These are phyloP conservation scores for Eublepharis macularius DNA, from an alignment of 2,113 vertebrate genomes.

Conservation along the genomic window DNA sequence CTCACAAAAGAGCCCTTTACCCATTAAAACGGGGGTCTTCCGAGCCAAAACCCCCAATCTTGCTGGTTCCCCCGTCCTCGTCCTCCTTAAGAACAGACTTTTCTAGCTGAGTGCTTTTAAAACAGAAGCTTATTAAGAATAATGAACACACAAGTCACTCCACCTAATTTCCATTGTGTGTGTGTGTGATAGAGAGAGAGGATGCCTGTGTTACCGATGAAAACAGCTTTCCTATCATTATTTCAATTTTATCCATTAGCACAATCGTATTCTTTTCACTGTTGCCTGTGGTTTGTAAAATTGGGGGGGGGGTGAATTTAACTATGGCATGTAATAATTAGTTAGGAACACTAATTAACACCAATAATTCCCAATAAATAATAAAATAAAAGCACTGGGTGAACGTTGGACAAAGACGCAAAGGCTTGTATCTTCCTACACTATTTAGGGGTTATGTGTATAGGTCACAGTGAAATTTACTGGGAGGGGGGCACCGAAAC, in stretches of 20 bases:
- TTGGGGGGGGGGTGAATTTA: not conserved
- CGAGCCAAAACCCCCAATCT: slow-evolving; percentile 7
- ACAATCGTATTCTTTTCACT: not conserved
- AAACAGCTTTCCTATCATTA: slow-evolving; percentile 11
- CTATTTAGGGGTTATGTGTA: too few relatives aligned
- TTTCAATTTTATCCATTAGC: not conserved
- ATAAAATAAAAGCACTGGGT: slow-evolving; percentile 15
- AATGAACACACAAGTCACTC: not conserved
- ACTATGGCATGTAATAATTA: slow-evolving; percentile 15
- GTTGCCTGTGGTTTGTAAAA: slow-evolving; percentile 10
- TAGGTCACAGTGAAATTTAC: not conserved
- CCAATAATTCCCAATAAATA: slow-evolving; percentile 27
- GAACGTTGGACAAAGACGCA: not conserved
- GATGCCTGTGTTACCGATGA: not conserved
- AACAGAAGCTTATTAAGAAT: not conserved
- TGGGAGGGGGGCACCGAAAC: not conserved
- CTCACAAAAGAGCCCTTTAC: slow-evolving; percentile 22
- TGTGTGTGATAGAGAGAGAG: not conserved
- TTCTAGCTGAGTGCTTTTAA: slow-evolving; percentile 14
- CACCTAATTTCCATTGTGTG: not conserved
- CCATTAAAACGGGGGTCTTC: not conserved
- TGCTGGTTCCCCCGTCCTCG: not conserved
- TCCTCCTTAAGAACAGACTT: not conserved
- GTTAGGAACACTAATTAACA: slow-evolving; percentile 22
- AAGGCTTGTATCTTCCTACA: not conserved